These are phyloP conservation scores for Pempheris klunzingeri DNA, from an alignment of 2,797 vertebrate species.

Conservation along the genomic window DNA sequence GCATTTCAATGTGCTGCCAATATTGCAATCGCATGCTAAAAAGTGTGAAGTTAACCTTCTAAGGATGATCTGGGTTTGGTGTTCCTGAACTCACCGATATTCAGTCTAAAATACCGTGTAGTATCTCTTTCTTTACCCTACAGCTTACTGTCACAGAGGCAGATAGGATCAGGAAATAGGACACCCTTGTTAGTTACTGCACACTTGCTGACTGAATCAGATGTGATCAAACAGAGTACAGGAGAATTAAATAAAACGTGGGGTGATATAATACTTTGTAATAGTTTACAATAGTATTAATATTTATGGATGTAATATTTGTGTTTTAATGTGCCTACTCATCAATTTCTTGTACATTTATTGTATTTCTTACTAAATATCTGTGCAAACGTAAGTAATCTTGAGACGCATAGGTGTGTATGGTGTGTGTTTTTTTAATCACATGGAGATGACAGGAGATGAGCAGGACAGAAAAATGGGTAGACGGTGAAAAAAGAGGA, in stretches of 20 bases:
- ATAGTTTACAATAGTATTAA: not conserved
- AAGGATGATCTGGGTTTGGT: not conserved
- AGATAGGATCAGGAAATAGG: constrained; percentile 10
- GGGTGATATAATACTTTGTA: not conserved
- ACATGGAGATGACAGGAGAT: constrained; percentile 22
- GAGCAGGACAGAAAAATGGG: constrained; percentile 15
- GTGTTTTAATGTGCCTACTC: not conserved
- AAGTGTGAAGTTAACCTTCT: not conserved
- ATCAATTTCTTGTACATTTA: not conserved
- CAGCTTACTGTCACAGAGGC: not conserved
- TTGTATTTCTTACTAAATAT: constrained; percentile 5
- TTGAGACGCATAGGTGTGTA: not conserved
- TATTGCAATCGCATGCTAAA: constrained; percentile 6
- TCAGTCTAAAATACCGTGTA: not conserved
- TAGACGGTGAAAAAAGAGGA: constrained; percentile 24
- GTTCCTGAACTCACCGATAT: not conserved
- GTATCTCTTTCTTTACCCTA: not conserved
- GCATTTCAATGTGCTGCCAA: constrained; percentile 43
- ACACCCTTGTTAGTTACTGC: not conserved
- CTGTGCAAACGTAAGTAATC: not conserved
- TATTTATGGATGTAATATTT: too few relatives aligned
- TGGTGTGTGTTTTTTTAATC: constrained; percentile 11
- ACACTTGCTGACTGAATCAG: not conserved
- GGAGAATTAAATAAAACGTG: not conserved
- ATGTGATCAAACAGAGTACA: not conserved